Evolutionary conservation across 2,888 invertebrate genomes (phyloP).

Genomic region (Amiota mariae): DNA sequence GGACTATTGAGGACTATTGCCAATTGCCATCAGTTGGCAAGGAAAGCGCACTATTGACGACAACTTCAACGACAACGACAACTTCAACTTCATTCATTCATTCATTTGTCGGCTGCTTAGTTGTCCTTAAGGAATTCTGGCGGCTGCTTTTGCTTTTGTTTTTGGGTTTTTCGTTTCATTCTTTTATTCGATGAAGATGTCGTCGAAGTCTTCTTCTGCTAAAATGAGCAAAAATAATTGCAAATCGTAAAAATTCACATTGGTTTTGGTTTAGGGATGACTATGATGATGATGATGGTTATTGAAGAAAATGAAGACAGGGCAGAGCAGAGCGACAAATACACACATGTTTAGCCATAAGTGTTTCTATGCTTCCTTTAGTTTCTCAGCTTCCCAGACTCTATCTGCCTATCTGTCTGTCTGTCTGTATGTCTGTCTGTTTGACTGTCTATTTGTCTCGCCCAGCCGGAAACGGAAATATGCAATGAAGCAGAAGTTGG

Average conservation of each 20-base stretch:
- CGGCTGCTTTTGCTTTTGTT: conserved; percentile 51
- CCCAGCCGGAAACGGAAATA: conserved; percentile 59
- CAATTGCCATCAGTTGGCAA: conserved; percentile 28
- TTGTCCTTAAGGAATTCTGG: conserved; percentile 60
- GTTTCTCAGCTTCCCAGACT: too few relatives aligned
- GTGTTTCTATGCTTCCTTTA: background rate
- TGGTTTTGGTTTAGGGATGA: conserved; percentile 19
- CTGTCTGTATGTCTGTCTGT: conserved; percentile 4
- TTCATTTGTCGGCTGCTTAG: conserved; percentile 13
- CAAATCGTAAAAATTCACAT: conserved; percentile 57
- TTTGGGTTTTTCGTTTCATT: conserved; percentile 1
- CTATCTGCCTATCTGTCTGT: background rate
- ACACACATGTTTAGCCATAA: conserved; percentile 39
- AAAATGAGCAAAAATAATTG: conserved; percentile 67
- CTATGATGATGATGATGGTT: conserved; percentile 46
- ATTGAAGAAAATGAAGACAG: background rate
- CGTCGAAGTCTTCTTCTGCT: conserved; percentile 52
- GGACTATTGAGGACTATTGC: conserved; percentile 32
- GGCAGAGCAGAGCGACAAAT: conserved; percentile 28
- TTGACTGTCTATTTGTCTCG: conserved; percentile 16
- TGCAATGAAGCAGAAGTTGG: conserved; percentile 66
- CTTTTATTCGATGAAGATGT: background rate
- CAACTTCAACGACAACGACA: background rate
- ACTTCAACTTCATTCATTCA: background rate
- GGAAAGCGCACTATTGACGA: background rate